Conservation (phyloP, 2,797 vertebrate genomes). For the Onychomys torridus region DNA sequence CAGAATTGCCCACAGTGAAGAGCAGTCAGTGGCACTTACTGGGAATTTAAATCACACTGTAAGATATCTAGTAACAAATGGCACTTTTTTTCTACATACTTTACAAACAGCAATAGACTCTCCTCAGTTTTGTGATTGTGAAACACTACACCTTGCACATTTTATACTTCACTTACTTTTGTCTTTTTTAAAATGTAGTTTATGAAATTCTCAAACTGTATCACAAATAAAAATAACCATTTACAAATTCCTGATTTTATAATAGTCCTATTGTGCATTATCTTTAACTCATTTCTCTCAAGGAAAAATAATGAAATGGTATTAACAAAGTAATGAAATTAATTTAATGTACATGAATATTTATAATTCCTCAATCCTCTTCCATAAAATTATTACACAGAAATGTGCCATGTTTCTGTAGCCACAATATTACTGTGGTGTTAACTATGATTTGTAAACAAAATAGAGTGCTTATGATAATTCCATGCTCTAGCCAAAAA, state of each 20-base stretch:
- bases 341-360: constrained; percentile 14
- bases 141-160: not conserved
- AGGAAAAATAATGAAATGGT: not conserved
- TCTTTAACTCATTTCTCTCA: not conserved
- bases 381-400: not conserved
- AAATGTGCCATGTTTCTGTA: not conserved
- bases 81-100: not conserved
- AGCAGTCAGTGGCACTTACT: not conserved
- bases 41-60: not conserved
- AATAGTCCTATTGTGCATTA: constrained; percentile 1
- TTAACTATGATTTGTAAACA: constrained; percentile 28
- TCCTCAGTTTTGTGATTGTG: not conserved
- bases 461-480: constrained; percentile 14
- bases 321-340: not conserved
- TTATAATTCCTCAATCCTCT: not conserved
- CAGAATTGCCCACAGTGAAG: not conserved
- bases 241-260: not conserved
- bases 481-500: not conserved
- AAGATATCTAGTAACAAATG: not conserved
- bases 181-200: not conserved
- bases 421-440: not conserved
- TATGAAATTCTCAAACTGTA: constrained; percentile 44
- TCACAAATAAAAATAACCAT: not conserved
- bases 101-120: not conserved
- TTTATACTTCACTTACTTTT: not conserved